These are phyloP conservation scores for Enteromius mattozi DNA, from an alignment of 2,797 vertebrate species.

Conservation along the genomic window DNA sequence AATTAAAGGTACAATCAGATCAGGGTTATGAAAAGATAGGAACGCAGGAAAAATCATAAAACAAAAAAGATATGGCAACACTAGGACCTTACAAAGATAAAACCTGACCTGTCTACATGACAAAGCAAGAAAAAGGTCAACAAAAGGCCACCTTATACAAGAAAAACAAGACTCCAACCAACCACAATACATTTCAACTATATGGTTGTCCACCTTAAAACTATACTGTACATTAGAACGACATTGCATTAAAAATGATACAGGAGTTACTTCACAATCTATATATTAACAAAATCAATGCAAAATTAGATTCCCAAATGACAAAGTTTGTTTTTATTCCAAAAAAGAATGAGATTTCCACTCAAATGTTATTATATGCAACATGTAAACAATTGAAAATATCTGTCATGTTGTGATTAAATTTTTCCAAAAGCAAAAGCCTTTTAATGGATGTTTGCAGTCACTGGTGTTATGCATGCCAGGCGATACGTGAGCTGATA, in stretches of 20 bases:
- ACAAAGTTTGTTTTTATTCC: not conserved
- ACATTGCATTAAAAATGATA: not conserved
- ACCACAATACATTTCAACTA: not conserved
- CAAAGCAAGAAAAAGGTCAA: not conserved
- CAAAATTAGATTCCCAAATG: not conserved
- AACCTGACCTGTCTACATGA: not conserved
- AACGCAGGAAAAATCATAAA: not conserved
- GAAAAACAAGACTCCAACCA: not conserved
- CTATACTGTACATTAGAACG: not conserved
- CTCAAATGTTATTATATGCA: not conserved
- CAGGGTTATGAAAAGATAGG: not conserved
- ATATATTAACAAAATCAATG: not conserved
- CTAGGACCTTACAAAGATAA: not conserved
- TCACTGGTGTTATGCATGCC: not conserved
- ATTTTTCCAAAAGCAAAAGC: not conserved
- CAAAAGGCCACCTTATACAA: not conserved
- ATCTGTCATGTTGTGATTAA: not conserved
- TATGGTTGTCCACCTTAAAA: not conserved
- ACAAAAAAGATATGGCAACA: not conserved
- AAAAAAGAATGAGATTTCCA: not conserved
- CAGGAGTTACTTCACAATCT: not conserved
- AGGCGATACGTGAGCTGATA: not conserved
- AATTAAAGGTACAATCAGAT: conserved; percentile 6
- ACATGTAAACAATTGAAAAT: not conserved
- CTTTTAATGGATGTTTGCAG: not conserved